Evolutionary conservation across 2,113 vertebrate species (phyloP), one percentile per base, ranked within the genome.

Genomic region (Caloenas nicobarica): DNA sequence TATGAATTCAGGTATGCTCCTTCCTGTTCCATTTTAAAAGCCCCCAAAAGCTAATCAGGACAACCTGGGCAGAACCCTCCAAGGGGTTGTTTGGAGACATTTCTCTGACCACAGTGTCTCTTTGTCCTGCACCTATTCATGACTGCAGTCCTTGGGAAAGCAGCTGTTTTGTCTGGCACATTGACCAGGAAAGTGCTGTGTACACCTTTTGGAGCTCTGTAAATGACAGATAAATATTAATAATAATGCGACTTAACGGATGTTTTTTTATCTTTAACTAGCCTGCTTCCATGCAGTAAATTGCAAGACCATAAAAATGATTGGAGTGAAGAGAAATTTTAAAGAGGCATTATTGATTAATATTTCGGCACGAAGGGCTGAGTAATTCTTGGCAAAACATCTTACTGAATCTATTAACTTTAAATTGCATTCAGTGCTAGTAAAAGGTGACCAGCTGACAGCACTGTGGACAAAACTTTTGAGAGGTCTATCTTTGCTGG

Each of bases 201-300:
- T 64, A 88, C 71, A 96, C 60, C 42, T 88, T 95, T 57, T 57
- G 19, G 57, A 79, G 56, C 80, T 84, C 95, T 96, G 90, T 38
- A 93, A 96, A 48, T 88, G 93, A 50, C 69, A 96, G 92, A 96
- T 93, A 95, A 93, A 88, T 89, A 92, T 85, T 95, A 94, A 86
- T 65, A 96, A 78, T 69, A 86, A 78, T 16, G 48, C 11, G 26
- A 68, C 36, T 68, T 91, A 96, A 93, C 80, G 88, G 76, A 69
- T 90, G 69, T 91, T 93, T 91, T 91, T 91, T 57, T 86, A 91
- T 81, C 77, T 94, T 81, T 87, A 89, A 79, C 65, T 65, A 65
- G 57, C 29, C 17, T 54, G 65, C 54, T 88, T 92, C 86, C 86
- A 34, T 15, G 61, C 40, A 76, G 64, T 84, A 93, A 97, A 94